Percentiles rank a stretch among this genome's conserved stretches.
phyloP scores from a whole-genome alignment of 2,888 invertebrate species.

The Hypercompe scribonia region DNA sequence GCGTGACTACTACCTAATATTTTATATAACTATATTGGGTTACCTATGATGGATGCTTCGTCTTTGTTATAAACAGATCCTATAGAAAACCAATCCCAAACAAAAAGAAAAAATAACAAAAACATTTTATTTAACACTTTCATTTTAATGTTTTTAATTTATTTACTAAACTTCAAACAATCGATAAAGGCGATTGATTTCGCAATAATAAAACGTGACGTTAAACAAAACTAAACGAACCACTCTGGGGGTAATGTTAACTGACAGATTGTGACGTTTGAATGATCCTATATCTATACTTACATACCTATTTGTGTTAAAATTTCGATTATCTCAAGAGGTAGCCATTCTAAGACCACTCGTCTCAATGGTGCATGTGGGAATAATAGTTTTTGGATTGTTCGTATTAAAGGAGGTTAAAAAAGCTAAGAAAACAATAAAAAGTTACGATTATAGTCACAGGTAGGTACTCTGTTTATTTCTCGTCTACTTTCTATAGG shows the following conservation, averaged over 20 bases:
- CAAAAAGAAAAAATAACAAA: no score
- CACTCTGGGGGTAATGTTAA: not conserved
- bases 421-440: constrained; percentile 1
- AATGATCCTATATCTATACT: no score
- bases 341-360: not conserved
- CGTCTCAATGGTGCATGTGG: constrained; percentile 1
- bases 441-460: not conserved
- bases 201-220: no score
- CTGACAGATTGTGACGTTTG: not conserved
- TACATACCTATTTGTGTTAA: not conserved
- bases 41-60: no score
- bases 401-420: not conserved
- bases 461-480: not conserved
- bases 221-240: not conserved
- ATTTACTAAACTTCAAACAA: no score
- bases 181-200: no score
- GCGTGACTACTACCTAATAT: no score
- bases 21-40: no score
- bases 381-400: not conserved
- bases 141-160: no score
- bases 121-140: no score
- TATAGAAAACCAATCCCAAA: no score
- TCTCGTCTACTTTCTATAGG: not conserved
- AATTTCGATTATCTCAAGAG: not conserved
- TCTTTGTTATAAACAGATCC: no score